Percentiles rank a stretch among this genome's conserved stretches.
phyloP scores from a whole-genome alignment of 2,113 vertebrate species.

The Hirundichthys speculiger region DNA sequence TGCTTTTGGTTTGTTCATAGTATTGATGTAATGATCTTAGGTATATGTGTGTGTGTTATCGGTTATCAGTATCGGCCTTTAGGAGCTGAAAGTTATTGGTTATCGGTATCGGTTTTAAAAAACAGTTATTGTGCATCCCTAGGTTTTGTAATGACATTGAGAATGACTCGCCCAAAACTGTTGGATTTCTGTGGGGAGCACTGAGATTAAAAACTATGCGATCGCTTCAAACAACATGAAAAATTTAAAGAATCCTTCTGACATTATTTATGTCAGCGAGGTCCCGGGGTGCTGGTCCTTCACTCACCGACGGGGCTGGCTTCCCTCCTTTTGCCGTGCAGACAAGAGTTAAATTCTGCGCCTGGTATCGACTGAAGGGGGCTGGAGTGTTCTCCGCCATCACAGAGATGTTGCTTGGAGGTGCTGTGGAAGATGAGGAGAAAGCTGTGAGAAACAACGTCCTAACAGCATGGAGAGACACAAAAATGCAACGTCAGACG shows the following conservation, averaged over 20 bases:
- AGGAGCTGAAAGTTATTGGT: too few relatives aligned
- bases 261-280: too few relatives aligned
- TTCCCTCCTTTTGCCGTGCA: constrained; percentile 96
- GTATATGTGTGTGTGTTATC: too few relatives aligned
- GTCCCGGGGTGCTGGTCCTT: not conserved
- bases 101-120: too few relatives aligned
- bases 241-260: too few relatives aligned
- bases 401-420: constrained; percentile 94
- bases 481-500: constrained; percentile 22
- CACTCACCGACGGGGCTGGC: constrained; percentile 90
- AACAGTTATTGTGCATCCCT: too few relatives aligned
- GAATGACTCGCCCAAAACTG: not conserved
- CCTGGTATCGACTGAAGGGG: constrained; percentile 96
- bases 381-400: constrained; percentile 89
- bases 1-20: too few relatives aligned
- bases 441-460: constrained; percentile 23
- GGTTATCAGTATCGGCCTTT: too few relatives aligned
- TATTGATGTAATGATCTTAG: too few relatives aligned
- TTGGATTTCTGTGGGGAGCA: constrained; percentile 1
- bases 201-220: constrained; percentile 1
- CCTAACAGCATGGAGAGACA: constrained; percentile 6
- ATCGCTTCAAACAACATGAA: not conserved
- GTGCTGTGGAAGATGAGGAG: constrained; percentile 80
- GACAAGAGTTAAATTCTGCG: constrained; percentile 96
- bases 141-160: constrained; percentile 12